A percentile compares a stretch with the other conserved stretches of the same genome.
Conservation (phyloP, 2,113 vertebrate genomes). For the Parus major region DNA sequence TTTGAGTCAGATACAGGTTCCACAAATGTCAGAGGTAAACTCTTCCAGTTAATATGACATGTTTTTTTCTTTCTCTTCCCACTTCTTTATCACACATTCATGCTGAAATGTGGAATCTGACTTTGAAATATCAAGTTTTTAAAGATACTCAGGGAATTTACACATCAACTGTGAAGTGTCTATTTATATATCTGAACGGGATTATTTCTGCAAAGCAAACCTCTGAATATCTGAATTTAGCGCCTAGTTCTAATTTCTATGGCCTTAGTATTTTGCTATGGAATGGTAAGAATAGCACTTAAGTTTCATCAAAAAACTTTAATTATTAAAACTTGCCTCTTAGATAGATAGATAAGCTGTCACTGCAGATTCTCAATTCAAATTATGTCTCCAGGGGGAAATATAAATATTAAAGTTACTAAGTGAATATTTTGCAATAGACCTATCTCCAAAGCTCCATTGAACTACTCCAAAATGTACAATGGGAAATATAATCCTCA, state of each 20-base stretch:
- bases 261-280: background rate
- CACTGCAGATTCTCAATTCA: background rate
- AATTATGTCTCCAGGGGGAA: background rate
- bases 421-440: background rate
- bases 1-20: background rate
- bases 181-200: background rate
- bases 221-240: background rate
- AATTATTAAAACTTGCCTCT: background rate
- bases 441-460: background rate
- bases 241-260: background rate
- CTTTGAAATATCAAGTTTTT: background rate
- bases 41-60: background rate
- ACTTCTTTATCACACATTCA: background rate
- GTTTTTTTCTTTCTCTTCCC: background rate
- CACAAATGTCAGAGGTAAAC: background rate
- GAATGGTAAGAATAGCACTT: background rate
- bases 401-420: background rate
- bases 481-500: background rate
- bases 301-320: background rate
- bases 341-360: background rate
- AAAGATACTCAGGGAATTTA: background rate
- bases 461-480: background rate
- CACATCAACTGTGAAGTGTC: fast-evolving
- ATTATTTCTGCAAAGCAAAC: background rate
- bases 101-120: background rate